Evolutionary conservation across 2,797 vertebrate species (phyloP).

Genomic region (Melanotaenia nigrans): DNA sequence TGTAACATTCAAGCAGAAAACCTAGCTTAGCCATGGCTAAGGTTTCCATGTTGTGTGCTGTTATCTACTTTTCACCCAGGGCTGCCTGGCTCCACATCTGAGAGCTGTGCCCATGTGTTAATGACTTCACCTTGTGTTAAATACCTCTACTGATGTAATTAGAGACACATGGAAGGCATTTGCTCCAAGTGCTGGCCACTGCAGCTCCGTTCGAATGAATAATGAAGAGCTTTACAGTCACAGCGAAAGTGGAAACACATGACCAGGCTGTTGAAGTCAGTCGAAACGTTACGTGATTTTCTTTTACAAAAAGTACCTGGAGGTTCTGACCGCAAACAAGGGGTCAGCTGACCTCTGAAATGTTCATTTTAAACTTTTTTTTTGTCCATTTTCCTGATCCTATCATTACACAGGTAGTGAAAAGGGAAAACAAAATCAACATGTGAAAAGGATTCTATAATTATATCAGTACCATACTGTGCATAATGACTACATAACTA

Average conservation of each 20-base stretch:
- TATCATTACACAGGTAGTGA: neutral
- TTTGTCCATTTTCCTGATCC: neutral
- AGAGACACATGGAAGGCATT: conserved; percentile 82
- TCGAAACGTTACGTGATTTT: conserved; percentile 47
- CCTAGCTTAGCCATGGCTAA: neutral
- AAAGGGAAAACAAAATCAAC: too few species aligned
- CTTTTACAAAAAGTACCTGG: conserved; percentile 13
- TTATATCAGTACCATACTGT: neutral
- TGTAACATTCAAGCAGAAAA: neutral
- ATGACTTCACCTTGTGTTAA: conserved; percentile 77
- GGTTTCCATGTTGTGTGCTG: conserved; percentile 17
- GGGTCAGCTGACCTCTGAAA: conserved; percentile 18
- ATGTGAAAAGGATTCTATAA: neutral
- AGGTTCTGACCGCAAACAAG: conserved; percentile 33
- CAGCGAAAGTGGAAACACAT: conserved; percentile 82
- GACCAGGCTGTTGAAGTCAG: conserved; percentile 54
- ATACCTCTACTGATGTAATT: conserved; percentile 71
- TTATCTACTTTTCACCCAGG: conserved; percentile 35
- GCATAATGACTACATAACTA: neutral
- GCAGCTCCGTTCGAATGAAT: conserved; percentile 73
- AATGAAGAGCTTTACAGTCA: conserved; percentile 81
- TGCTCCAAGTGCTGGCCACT: conserved; percentile 66
- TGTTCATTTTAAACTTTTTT: neutral
- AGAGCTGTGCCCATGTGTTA: conserved; percentile 72
- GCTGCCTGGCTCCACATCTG: conserved; percentile 72